Evolutionary conservation across 2,797 vertebrate species (phyloP).

Genomic region (Sebastes minor): DNA sequence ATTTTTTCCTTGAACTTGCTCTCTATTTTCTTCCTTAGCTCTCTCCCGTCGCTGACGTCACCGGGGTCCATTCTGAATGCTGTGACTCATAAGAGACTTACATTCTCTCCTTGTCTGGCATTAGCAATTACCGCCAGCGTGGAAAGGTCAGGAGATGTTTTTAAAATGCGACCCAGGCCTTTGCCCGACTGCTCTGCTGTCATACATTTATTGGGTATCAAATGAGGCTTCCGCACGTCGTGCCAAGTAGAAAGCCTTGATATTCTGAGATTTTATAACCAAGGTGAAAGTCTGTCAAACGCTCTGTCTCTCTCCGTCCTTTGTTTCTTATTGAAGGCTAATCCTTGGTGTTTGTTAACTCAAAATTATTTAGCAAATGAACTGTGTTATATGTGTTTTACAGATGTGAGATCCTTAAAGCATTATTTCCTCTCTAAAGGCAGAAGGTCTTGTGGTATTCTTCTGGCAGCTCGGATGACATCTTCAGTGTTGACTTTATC

Average conservation of each 20-base stretch:
- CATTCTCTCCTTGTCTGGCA: conserved; percentile 75
- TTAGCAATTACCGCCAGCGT: conserved; percentile 79
- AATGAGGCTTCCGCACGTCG: conserved; percentile 54
- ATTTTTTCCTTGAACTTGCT: conserved; percentile 19
- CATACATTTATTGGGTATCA: conserved; percentile 76
- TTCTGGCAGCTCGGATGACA: conserved; percentile 86
- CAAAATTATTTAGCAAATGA: conserved; percentile 16
- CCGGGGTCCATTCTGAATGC: conserved; percentile 29
- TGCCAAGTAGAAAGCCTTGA: conserved; percentile 43
- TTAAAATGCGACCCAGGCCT: conserved; percentile 74
- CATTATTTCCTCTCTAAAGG: conserved; percentile 37
- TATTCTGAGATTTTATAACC: conserved; percentile 64
- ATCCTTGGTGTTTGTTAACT: conserved; percentile 17
- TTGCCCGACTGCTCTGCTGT: conserved; percentile 61
- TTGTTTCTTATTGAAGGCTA: conserved; percentile 9
- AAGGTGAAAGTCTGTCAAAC: conserved; percentile 56
- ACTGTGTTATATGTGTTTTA: not conserved
- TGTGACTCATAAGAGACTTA: conserved; percentile 69
- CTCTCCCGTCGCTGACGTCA: conserved; percentile 20
- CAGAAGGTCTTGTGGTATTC: conserved; percentile 71
- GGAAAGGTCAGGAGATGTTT: conserved; percentile 84
- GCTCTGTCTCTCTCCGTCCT: conserved; percentile 8
- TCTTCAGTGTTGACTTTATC: conserved; percentile 67
- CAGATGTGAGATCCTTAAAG: not conserved
- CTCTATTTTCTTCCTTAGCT: conserved; percentile 9